Percentiles rank a stretch among this genome's conserved stretches.
These are phyloP conservation scores for Polypedilum vanderplanki DNA, from an alignment of 1,140 invertebrate genomes.

Conservation along the genomic window DNA sequence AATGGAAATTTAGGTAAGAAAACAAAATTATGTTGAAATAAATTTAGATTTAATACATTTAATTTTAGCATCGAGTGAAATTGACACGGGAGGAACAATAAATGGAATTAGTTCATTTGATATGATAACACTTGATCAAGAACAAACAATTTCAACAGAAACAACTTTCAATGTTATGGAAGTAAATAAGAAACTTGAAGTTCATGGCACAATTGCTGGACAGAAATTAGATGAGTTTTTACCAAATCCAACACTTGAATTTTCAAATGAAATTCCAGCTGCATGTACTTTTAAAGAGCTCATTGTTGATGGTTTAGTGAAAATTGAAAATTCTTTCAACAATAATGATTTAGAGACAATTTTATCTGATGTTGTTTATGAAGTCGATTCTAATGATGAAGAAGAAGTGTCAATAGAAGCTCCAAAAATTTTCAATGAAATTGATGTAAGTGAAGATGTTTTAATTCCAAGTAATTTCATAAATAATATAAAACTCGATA, in stretches of 20 bases:
- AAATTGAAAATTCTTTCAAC: constrained; percentile 40
- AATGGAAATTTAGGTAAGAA: constrained; percentile 34
- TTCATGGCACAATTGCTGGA: constrained; percentile 45
- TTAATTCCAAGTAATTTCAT: constrained; percentile 39
- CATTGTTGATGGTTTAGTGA: constrained; percentile 43
- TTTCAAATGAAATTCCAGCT: constrained; percentile 41
- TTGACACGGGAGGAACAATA: constrained; percentile 36
- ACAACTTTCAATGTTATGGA: background rate
- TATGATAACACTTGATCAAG: constrained; percentile 35
- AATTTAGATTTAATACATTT: background rate
- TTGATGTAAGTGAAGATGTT: constrained; percentile 38
- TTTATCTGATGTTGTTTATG: constrained; percentile 43
- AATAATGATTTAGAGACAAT: constrained; percentile 36
- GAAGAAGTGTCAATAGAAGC: constrained; percentile 39
- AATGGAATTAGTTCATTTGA: constrained; percentile 36
- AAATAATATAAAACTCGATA: constrained; percentile 41
- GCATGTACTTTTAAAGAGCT: constrained; percentile 45
- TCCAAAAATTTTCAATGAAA: constrained; percentile 42
- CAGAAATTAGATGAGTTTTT: constrained; percentile 42
- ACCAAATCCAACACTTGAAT: constrained; percentile 43
- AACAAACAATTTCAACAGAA: background rate
- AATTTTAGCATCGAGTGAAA: constrained; percentile 32
- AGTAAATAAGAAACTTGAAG: constrained; percentile 34
- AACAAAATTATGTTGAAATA: background rate
- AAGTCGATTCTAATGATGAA: constrained; percentile 33